Evolutionary conservation across 2,113 vertebrate species (phyloP).

Genomic region (Stigmatopora nigra): DNA sequence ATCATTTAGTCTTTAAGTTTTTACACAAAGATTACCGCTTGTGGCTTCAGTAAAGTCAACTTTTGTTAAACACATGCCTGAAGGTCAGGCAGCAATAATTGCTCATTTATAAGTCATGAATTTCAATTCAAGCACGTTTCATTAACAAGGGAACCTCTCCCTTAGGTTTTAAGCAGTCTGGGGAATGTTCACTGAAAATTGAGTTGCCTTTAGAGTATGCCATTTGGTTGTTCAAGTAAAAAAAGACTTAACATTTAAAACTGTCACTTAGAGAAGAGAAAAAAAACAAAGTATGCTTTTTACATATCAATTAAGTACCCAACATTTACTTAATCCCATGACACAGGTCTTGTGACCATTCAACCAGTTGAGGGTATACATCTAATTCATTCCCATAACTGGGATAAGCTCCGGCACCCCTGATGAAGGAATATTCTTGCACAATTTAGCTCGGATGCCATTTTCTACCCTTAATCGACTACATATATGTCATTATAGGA

Average conservation of each 20-base stretch:
- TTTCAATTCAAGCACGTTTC: not conserved
- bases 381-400: not conserved
- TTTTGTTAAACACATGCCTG: slow-evolving; percentile 1
- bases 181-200: not conserved
- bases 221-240: not conserved
- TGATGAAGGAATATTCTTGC: not conserved
- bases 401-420: not conserved
- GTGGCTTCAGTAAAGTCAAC: not conserved
- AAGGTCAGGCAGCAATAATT: slow-evolving; percentile 1
- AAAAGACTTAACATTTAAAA: not conserved
- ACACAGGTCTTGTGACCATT: too few relatives aligned
- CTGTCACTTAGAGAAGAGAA: not conserved
- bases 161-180: not conserved
- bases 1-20: not conserved
- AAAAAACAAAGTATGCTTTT: too few relatives aligned
- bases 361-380: too few relatives aligned
- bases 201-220: not conserved
- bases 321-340: too few relatives aligned
- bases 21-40: not conserved
- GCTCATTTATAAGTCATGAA: slow-evolving; percentile 26
- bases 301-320: too few relatives aligned
- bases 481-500: too few relatives aligned
- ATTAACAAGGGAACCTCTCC: not conserved
- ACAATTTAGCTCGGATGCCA: not conserved
- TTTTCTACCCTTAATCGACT: not conserved